phyloP scores from a whole-genome alignment of 2,113 vertebrate species.

The Ceratotherium simum region DNA sequence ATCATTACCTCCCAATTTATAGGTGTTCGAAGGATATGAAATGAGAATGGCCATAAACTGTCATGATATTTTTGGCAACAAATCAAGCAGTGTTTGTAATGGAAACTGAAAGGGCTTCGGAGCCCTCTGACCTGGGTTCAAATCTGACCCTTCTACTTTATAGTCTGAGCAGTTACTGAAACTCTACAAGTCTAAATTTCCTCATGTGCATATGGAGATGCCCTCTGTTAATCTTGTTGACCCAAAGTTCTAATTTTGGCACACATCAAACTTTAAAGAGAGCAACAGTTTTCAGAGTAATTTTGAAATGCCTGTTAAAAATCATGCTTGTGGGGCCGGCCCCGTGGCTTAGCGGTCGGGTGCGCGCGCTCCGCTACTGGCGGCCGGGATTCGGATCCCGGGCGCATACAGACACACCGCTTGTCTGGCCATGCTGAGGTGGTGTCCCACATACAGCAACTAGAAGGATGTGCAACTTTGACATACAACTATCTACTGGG shows the following conservation, averaged over 20 bases:
- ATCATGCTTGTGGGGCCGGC: not conserved
- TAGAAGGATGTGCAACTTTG: too few relatives aligned
- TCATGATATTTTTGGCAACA: not conserved
- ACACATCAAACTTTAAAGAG: not conserved
- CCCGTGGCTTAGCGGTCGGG: too few relatives aligned
- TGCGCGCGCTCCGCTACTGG: too few relatives aligned
- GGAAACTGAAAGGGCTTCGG: not conserved
- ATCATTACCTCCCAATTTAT: not conserved
- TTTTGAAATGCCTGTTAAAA: conserved; percentile 34
- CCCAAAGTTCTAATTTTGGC: not conserved
- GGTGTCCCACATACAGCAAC: too few relatives aligned
- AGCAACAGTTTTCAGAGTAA: not conserved
- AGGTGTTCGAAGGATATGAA: not conserved
- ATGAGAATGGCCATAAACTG: not conserved
- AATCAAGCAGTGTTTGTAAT: not conserved
- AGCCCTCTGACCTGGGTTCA: not conserved
- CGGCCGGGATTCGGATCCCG: too few relatives aligned
- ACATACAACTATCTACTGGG: too few relatives aligned
- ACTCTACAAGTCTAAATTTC: not conserved
- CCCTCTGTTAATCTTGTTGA: not conserved
- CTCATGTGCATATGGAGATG: not conserved
- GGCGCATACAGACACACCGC: too few relatives aligned
- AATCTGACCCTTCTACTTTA: not conserved
- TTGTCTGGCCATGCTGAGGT: too few relatives aligned
- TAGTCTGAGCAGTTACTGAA: not conserved